Base-by-base conservation (phyloP, 2,888 invertebrate species). In the Eristalinus aeneus region DNA sequence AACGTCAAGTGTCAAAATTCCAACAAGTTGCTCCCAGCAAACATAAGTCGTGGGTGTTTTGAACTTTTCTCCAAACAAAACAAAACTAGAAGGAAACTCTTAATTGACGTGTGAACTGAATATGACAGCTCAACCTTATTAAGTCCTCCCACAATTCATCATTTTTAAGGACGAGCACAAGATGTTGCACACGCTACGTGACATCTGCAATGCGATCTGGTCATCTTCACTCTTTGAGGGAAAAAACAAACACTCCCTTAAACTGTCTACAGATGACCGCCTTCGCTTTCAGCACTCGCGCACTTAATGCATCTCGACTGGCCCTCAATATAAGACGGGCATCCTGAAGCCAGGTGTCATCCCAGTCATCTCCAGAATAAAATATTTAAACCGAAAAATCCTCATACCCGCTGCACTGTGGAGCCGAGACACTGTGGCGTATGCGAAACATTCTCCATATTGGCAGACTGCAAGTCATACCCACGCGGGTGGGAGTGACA, bases 391-490 rank as follows among this genome's bases (percentile, higher is more conserved):
- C 8, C 61, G n/a, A 32, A 63, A 32, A 32, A 34, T 8, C 16
- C 46, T 1, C n/a, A 12, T n/a, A 12, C 12, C n/a, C n/a, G n/a
- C 16, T 39, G 39, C 39, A 39, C 39, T 39, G 4, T 4, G 6
- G 39, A 16, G 34, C 9, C 8, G 10, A 6, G 6, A 6, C 12
- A 27, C 36, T 69, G 23, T n/a, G 69, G 36, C 69, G 69, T 69
- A 69, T 58, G 58, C 69, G 69, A 27, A 69, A 69, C 69, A 68
- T 69, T 67, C 53, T 67, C 23, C 5, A 12, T 64, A 22, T 27
- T 12, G 16, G 16, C 6, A 46, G 46, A 46, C 16, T 46, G 16
- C 46, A 46, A 46, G 46, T 4, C 4, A 46, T 46, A n/a, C 16
- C 46, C 8, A 6, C 46, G 16, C 16, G 16, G 16, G 46, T 16